Percentiles rank a stretch among this genome's conserved stretches.
phyloP scores from a whole-genome alignment of 2,797 vertebrate species.

The Geotria australis region DNA sequence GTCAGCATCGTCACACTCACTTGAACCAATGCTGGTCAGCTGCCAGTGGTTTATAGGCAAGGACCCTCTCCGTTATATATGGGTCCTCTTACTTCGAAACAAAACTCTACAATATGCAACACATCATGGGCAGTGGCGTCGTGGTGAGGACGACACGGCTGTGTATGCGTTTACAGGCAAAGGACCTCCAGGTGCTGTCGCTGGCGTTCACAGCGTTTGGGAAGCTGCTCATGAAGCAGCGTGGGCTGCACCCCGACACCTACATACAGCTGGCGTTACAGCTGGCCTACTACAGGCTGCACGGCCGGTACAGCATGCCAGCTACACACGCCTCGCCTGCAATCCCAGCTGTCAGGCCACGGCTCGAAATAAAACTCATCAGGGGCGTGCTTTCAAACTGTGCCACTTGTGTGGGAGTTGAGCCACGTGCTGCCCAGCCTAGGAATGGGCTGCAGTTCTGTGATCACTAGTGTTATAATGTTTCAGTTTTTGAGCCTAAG shows the following conservation, averaged over 20 bases:
- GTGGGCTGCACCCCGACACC: constrained; percentile 51
- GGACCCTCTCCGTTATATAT: too few relatives aligned
- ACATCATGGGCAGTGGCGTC: background rate
- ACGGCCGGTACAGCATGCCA: constrained; percentile 22
- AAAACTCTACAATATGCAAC: constrained; percentile 12
- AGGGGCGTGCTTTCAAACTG: background rate
- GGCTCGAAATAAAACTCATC: background rate
- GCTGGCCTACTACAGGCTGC: constrained; percentile 38
- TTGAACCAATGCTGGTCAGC: background rate
- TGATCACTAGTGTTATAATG: too few relatives aligned
- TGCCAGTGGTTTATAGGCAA: too few relatives aligned
- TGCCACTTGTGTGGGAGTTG: too few relatives aligned
- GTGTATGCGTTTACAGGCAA: constrained; percentile 12
- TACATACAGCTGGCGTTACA: constrained; percentile 78
- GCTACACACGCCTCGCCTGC: background rate
- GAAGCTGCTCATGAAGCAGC: constrained; percentile 40
- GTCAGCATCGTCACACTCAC: too few relatives aligned
- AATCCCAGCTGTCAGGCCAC: background rate
- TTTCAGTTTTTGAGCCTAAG: too few relatives aligned
- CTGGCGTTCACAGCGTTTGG: constrained; percentile 55
- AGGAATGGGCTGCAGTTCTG: too few relatives aligned
- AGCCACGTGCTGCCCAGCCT: too few relatives aligned
- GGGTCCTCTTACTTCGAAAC: too few relatives aligned
- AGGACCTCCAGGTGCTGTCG: constrained; percentile 30
- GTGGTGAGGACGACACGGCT: too few relatives aligned